phyloP scores from a whole-genome alignment of 2,113 vertebrate species.

The Ptychochromis oligacanthus region DNA sequence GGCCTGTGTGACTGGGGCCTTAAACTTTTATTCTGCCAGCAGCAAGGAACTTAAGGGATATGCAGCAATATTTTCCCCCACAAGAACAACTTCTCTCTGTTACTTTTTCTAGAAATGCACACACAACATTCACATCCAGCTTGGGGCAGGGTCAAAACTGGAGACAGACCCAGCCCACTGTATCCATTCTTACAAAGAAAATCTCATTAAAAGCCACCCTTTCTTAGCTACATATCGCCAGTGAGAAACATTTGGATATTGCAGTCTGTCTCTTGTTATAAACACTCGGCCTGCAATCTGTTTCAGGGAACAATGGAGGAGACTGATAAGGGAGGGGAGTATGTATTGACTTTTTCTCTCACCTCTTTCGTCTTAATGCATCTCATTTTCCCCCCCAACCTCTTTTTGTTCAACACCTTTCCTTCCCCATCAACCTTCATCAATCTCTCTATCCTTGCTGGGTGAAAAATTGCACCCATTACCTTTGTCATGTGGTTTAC shows the following conservation, averaged over 20 bases:
- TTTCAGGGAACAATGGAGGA: slow-evolving; percentile 66
- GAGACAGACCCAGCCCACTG: slow-evolving; percentile 1
- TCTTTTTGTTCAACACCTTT: slow-evolving; percentile 72
- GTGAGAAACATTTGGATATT: slow-evolving; percentile 73
- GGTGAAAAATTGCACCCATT: slow-evolving; percentile 72
- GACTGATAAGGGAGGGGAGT: slow-evolving; percentile 50
- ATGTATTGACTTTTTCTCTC: slow-evolving; percentile 69
- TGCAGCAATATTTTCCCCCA: rapidly evolving
- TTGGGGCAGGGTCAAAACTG: slow-evolving; percentile 22
- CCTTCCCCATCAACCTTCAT: slow-evolving; percentile 65
- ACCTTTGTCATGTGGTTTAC: slow-evolving; percentile 65
- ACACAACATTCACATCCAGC: not conserved
- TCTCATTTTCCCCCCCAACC: slow-evolving; percentile 59
- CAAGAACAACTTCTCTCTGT: not conserved
- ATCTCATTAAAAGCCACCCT: slow-evolving; percentile 67
- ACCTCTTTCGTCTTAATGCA: slow-evolving; percentile 70
- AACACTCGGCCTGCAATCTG: slow-evolving; percentile 55
- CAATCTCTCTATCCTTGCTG: slow-evolving; percentile 65
- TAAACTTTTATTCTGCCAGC: not conserved
- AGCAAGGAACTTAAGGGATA: not conserved
- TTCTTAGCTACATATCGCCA: slow-evolving; percentile 54
- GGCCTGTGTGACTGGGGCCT: rapidly evolving
- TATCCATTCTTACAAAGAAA: slow-evolving; percentile 51
- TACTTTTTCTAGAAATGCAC: not conserved
- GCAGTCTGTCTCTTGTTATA: slow-evolving; percentile 51